A percentile compares a stretch with the other conserved stretches of the same genome.
Evolutionary conservation across 2,113 vertebrate genomes (phyloP).

Genomic region (Delphinapterus leucas): DNA sequence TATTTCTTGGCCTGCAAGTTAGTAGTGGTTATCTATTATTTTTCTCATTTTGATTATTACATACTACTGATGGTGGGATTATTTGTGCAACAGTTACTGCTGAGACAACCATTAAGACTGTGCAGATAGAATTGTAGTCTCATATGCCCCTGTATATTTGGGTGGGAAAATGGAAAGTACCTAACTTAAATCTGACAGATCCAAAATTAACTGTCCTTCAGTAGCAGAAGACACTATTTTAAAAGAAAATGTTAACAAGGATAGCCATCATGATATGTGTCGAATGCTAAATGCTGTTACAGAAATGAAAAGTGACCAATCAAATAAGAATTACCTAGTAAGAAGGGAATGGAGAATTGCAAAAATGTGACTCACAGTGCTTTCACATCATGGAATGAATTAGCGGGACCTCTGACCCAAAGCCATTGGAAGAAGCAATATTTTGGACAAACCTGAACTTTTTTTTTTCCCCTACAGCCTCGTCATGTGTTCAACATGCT

Average conservation of each 20-base stretch:
- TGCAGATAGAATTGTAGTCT: background rate
- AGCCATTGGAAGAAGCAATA: background rate
- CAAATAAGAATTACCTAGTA: background rate
- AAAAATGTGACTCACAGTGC: fast-evolving
- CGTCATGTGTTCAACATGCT: constrained; percentile 96
- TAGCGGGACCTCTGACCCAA: background rate
- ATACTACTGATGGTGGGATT: background rate
- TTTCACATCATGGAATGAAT: background rate
- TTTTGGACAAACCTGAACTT: background rate
- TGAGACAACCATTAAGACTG: background rate
- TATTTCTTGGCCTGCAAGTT: background rate
- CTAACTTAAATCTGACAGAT: background rate
- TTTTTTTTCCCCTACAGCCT: constrained; percentile 81
- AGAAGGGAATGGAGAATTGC: background rate
- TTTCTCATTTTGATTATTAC: constrained; percentile 16
- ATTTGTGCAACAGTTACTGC: background rate
- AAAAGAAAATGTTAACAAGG: background rate
- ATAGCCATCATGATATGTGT: background rate
- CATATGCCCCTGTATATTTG: background rate
- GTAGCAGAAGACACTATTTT: background rate
- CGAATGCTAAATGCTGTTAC: background rate
- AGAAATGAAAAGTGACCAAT: background rate
- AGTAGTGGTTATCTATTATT: background rate
- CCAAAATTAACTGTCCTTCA: background rate
- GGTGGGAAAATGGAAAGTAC: background rate